These are phyloP conservation scores for Ophion ventricosus DNA, from an alignment of 2,888 invertebrate genomes.

Conservation along the genomic window DNA sequence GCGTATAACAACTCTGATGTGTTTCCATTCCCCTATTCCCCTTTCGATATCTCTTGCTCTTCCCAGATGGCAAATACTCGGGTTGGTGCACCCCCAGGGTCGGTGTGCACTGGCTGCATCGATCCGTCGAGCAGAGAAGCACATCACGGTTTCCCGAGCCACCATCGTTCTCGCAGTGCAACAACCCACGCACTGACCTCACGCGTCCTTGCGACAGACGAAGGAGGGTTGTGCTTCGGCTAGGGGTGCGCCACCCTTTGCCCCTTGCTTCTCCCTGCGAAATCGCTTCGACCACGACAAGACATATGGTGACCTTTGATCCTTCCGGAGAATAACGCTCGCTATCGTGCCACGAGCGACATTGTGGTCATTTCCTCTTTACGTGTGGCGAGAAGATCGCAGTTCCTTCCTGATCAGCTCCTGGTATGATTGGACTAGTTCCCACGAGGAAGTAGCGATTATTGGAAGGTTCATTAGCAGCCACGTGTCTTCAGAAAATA, in stretches of 20 bases:
- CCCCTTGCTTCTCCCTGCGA: not conserved
- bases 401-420: not conserved
- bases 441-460: not conserved
- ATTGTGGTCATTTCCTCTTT: not conserved
- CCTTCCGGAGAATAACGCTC: conserved; percentile 38
- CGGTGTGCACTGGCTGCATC: conserved; percentile 74
- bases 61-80: conserved; percentile 61
- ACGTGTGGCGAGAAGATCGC: not conserved
- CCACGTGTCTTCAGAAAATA: not conserved
- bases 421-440: not conserved
- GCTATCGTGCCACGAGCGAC: not conserved
- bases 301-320: conserved; percentile 69
- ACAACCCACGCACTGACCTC: conserved; percentile 82
- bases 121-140: conserved; percentile 71
- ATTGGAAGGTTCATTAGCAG: not conserved
- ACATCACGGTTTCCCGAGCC: conserved; percentile 67
- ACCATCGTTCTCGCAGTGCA: conserved; percentile 73
- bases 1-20: conserved; percentile 59
- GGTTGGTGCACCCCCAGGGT: conserved; percentile 77
- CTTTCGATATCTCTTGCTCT: not conserved
- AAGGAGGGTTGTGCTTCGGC: conserved; percentile 21
- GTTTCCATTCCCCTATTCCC: conserved; percentile 8
- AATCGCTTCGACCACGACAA: conserved; percentile 40
- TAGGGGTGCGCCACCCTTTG: conserved; percentile 55
- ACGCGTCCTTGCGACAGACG: conserved; percentile 71